Evolutionary conservation across 1,140 invertebrate genomes (phyloP), one percentile per base, ranked within the genome.

Genomic region (Mercenaria mercenaria): DNA sequence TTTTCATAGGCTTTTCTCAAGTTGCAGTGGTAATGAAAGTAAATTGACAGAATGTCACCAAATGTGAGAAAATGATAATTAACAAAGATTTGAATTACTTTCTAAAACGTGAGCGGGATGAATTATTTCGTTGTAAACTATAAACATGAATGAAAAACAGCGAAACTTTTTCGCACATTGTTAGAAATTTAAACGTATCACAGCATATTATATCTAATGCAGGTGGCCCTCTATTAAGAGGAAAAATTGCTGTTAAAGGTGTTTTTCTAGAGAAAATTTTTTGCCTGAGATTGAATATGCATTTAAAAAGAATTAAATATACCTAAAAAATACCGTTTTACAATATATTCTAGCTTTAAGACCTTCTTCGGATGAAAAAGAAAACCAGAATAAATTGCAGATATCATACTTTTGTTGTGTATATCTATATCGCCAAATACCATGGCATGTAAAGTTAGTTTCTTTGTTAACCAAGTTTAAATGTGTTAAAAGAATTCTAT

Each of bases 11-110:
- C 56, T 67, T 67, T 82, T 56, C 56, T 82, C 80, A 61, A 23
- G 52, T 82, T 82, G 61, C 80, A 41, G n/a, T 29, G 11, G 23
- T 59, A 82, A 82, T 82, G 80, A 82, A 82, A 82, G 80, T 82
- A 82, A 82, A 79, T 29, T 41, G 80, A 64, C 56, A 67, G 32
- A 47, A 82, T 67, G 80, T 59, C 56, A 47, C 8, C 6, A 39
- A 64, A 67, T 64, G 34, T 82, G 80, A 67, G 80, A 82, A 67
- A 64, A 37, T 37, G 47, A 79, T 79, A 79, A 79, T 79, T 79
- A 79, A 52, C 26, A 15, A 79, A 18, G 47, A 52, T 56, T 79
- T 79, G 47, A 56, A 79, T 79, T 79, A 56, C 76, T 77, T 50
- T 77, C 74, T 72, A 72, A 72, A 41, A 72, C 18, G 11, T 8